Conservation (phyloP, 1,140 invertebrate species). For the Rhyzopertha dominica region DNA sequence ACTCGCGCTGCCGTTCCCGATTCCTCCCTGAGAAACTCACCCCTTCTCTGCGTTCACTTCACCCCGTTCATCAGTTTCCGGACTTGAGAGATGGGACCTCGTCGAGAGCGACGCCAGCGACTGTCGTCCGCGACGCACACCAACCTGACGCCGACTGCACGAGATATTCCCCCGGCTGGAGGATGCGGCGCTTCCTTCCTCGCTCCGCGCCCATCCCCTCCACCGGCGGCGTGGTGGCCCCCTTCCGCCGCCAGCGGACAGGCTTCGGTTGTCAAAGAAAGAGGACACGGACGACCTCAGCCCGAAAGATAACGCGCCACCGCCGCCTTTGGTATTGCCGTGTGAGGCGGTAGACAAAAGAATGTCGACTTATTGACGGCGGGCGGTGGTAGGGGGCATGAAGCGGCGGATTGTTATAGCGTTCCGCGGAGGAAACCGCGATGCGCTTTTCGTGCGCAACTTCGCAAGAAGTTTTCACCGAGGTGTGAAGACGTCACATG, state of each 20-base stretch:
- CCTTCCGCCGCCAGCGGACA: slow-evolving; percentile 25
- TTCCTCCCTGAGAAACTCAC: not conserved
- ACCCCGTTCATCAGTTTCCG: no score
- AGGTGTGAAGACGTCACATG: no score
- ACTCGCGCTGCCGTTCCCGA: slow-evolving; percentile 5
- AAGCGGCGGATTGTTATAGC: no score
- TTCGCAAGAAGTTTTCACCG: no score
- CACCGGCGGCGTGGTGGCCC: slow-evolving; percentile 16
- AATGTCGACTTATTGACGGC: no score
- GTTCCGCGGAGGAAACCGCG: no score
- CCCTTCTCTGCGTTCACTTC: no score
- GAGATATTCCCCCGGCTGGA: slow-evolving; percentile 36
- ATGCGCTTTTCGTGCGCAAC: no score
- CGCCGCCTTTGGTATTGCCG: no score
- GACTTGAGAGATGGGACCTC: no score
- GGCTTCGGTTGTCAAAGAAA: slow-evolving; percentile 34
- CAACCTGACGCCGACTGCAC: slow-evolving; percentile 40
- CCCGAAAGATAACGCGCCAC: slow-evolving; percentile 33
- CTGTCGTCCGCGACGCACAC: slow-evolving; percentile 9
- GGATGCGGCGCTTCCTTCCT: slow-evolving; percentile 33
- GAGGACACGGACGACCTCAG: slow-evolving; percentile 33
- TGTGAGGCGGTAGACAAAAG: not conserved
- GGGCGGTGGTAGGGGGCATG: no score
- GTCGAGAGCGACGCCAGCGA: not conserved
- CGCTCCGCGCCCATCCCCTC: slow-evolving; percentile 35